phyloP scores from a whole-genome alignment of 1,140 invertebrate genomes.

The Ips nitidus region DNA sequence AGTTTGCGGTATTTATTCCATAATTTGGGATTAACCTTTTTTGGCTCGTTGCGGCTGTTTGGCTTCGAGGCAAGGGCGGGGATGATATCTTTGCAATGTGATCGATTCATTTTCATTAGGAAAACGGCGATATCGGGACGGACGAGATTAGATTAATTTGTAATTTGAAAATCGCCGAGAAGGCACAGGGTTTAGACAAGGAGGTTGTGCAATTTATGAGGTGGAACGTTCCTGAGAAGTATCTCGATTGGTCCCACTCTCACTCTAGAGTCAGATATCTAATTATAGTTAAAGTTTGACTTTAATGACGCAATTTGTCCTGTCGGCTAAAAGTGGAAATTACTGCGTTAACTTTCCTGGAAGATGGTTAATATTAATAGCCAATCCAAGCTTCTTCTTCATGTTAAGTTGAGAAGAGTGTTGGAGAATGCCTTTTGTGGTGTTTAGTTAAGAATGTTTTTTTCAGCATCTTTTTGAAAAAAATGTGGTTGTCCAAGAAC shows the following conservation, averaged over 20 bases:
- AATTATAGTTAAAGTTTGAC: conserved; percentile 8
- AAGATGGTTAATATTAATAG: conserved; percentile 4
- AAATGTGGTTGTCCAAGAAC: too few species aligned
- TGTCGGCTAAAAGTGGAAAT: conserved; percentile 8
- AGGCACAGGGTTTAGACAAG: too few species aligned
- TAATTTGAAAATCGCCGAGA: background rate
- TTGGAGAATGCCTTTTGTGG: background rate
- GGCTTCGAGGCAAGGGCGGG: background rate
- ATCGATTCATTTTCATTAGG: background rate
- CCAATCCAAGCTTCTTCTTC: conserved; percentile 6
- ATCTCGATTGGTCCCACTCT: background rate
- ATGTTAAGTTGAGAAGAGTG: background rate
- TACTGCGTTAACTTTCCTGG: conserved; percentile 5
- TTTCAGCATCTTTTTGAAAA: background rate
- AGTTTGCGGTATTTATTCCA: conserved; percentile 27
- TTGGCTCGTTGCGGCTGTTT: conserved; percentile 17
- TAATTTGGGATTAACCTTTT: conserved; percentile 25
- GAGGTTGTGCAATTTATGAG: too few species aligned
- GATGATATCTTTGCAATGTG: background rate
- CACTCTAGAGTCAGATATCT: background rate
- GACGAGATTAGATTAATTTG: too few species aligned
- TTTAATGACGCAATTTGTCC: conserved; percentile 19
- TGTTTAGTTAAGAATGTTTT: background rate
- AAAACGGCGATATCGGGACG: background rate
- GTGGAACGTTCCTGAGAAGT: too few species aligned